Base-by-base conservation (phyloP, 2,797 vertebrate species). In the Enteromius anoplus region DNA sequence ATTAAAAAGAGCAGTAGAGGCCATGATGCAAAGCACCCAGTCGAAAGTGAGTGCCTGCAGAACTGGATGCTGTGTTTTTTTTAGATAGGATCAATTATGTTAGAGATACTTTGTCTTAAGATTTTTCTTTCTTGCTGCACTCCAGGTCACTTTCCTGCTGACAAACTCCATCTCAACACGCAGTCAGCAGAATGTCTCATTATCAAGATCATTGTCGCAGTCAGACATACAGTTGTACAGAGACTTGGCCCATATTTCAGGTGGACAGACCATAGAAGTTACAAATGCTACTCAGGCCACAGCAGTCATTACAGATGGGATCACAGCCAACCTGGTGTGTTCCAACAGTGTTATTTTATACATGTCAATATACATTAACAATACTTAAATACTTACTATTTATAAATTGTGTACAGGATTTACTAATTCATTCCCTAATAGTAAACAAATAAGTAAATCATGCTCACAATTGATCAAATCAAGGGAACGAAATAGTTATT, bases 121-220 rank as follows among this genome's bases (percentile, higher is more conserved):
- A 37, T 66, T 15, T 42, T 34, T 45, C 6, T 75, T 9, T 71
- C 17, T 75, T 21, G 1, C 9, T 3, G 19, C 6, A 12, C 19
- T 29, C 17, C 58, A 94, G 94, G 91, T 95, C 0, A 93, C 78
- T 9, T 94, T 94, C 86, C 82, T 94, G 79, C 32, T 94, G 85
- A 94, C 92, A 0, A 81, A 90, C 0, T 60, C 72, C 1, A 0
- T 65, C 4, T 14, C 37, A 7, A 75, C 37, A 9, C 84, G 89
- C 4, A 76, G 73, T 26, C 84, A 73, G 17, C 82, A 80, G 23
- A 78, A 21, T 29, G 9, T 23, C 34, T 55, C 10, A 5, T 94
- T 9, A 37, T 37, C 23, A 60, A 94, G 93, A 91, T 94, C 1
- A 92, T 81, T 95, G 81, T 51, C 80, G 37, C 80, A 23, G 70